Percentiles rank a stretch among this genome's conserved stretches.
phyloP scores from a whole-genome alignment of 2,797 vertebrate species.

The Tokudaia tokunoshimensis region DNA sequence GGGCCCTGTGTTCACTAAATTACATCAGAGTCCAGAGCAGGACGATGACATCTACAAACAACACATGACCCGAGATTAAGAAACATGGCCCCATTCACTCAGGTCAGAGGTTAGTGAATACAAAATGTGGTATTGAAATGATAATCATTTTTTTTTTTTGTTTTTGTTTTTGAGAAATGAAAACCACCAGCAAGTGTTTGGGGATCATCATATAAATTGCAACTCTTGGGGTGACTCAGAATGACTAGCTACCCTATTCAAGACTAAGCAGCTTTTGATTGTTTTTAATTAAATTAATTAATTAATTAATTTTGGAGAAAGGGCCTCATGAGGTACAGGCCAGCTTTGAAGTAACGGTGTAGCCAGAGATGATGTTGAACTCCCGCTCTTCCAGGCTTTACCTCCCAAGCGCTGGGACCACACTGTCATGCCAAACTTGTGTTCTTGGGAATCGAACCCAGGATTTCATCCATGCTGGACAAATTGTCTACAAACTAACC shows the following conservation, averaged over 20 bases:
- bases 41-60: not conserved
- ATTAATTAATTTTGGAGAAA: not conserved
- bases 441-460: not conserved
- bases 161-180: constrained; percentile 3
- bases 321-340: not conserved
- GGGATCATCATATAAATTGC: not conserved
- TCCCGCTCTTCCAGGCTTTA: not conserved
- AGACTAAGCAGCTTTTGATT: not conserved
- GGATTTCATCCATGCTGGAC: not conserved
- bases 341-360: not conserved
- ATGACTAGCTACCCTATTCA: not conserved
- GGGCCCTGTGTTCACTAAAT: not conserved
- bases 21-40: not conserved
- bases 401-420: too few relatives aligned
- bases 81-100: not conserved
- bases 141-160: not conserved
- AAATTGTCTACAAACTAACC: not conserved
- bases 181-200: not conserved
- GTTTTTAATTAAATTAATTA: not conserved
- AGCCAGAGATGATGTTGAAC: not conserved
- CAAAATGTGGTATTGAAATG: constrained; percentile 40
- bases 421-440: not conserved
- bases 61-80: not conserved
- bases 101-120: not conserved
- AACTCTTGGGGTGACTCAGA: not conserved